Base-by-base conservation (phyloP, 2,888 invertebrate species). In the Habroteleia sp. region DNA sequence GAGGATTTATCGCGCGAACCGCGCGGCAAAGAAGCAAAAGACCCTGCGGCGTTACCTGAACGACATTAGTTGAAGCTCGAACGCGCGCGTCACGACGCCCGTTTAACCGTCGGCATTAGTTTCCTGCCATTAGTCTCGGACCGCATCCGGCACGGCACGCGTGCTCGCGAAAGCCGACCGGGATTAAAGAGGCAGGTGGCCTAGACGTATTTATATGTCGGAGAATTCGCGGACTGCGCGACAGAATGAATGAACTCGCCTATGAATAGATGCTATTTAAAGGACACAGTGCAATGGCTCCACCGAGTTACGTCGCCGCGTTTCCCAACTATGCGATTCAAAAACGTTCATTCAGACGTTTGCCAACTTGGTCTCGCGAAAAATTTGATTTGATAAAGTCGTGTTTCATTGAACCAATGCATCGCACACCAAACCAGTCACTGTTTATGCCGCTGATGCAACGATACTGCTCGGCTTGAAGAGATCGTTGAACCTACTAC, bases 251-350 rank as follows among this genome's bases (percentile, higher is more conserved):
- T 63, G 71, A 71, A 76, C 78, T 79, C 63, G 54, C 76, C 83
- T 85, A 85, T 85, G 85, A 84, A 85, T 85, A 84, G 85, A 80
- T 76, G 83, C 83, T 84, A 85, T 85, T 85, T 82, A 82, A 82
- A 82, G 81, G 80, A 83, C 79, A 48, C 60, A 72, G 78, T 80
- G 76, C 79, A 77, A 77, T 76, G 79, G 77, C 69, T 44, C 58
- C 44, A 56, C n/a, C 7, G 16, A 37, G 23, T 39, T 29, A 31
- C 33, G 42, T 33, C n/a, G n/a, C 50, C 17, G 27, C 48, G 63
- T 39, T 39, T 37, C 16, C 58, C 56, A 62, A 37, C 31, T 35
- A 29, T 41, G 58, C 60, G 27, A 69, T 62, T 56, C 52, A 65
- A 17, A 20, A 37, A 16, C 23, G 10, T 20, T 33, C 66, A 66